A percentile compares a stretch with the other conserved stretches of the same genome.
Conservation (phyloP, 1,140 invertebrate genomes). For the Vanessa atalanta region DNA sequence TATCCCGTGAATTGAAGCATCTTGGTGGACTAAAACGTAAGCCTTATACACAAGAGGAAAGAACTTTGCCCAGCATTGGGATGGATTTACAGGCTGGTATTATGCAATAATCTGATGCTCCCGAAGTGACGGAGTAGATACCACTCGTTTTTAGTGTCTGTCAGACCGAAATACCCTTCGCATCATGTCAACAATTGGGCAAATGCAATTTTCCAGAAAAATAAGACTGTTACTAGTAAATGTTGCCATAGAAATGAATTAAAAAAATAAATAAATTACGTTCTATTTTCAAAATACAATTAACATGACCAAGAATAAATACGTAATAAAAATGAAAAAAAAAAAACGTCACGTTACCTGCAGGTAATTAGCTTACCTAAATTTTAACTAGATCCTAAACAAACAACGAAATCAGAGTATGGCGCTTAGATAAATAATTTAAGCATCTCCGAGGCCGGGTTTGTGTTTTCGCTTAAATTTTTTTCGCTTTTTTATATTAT, state of each 20-base stretch:
- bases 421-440: slow-evolving; percentile 15
- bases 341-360: not conserved
- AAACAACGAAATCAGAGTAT: slow-evolving; percentile 4
- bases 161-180: no score
- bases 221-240: not conserved
- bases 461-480: not conserved
- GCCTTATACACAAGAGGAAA: no score
- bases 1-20: no score
- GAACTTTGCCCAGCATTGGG: no score
- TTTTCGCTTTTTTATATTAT: not conserved
- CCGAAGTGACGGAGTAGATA: no score
- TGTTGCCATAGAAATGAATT: not conserved
- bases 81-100: no score
- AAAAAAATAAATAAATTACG: not conserved
- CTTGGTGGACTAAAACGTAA: no score
- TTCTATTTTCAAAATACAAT: not conserved
- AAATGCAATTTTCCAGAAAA: no score
- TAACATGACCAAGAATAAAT: not conserved
- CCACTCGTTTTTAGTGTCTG: no score
- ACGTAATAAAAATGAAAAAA: not conserved
- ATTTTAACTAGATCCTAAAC: slow-evolving; percentile 13
- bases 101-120: no score
- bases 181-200: no score
- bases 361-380: not conserved
- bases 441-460: slow-evolving; percentile 2